Conservation (phyloP, 2,797 vertebrate genomes). For the Melanotaenia parkinsoni region DNA sequence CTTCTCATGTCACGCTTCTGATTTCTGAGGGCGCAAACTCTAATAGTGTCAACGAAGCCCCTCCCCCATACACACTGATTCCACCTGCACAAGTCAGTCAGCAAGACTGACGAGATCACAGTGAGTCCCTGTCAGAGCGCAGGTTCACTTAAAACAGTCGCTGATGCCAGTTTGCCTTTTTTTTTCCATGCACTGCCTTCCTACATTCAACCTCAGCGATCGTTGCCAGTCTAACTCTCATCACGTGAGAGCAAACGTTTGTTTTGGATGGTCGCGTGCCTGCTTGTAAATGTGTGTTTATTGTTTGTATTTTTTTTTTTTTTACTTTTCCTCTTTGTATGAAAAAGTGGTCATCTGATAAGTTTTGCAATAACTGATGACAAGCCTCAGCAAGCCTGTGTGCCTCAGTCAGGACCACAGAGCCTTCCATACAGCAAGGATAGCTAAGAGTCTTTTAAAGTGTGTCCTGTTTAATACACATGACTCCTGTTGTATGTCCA, state of each 20-base stretch:
- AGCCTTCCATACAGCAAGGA: constrained; percentile 44
- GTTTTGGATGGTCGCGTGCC: constrained; percentile 34
- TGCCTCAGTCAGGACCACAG: constrained; percentile 62
- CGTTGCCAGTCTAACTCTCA: constrained; percentile 72
- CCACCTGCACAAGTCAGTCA: constrained; percentile 43
- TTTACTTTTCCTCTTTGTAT: constrained; percentile 63
- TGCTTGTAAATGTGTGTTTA: constrained; percentile 6
- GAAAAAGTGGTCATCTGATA: constrained; percentile 52
- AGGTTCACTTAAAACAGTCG: constrained; percentile 65
- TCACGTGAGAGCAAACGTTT: constrained; percentile 55
- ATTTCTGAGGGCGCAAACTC: constrained; percentile 76
- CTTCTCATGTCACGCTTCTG: constrained; percentile 58
- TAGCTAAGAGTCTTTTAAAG: constrained; percentile 11
- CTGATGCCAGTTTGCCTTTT: constrained; percentile 72
- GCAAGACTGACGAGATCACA: constrained; percentile 51
- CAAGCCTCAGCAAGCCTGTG: constrained; percentile 51
- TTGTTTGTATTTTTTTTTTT: constrained; percentile 27
- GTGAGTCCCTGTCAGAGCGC: constrained; percentile 60
- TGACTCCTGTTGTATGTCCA: neutral
- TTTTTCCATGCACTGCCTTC: constrained; percentile 73
- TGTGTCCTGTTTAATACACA: constrained; percentile 11
- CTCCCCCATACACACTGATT: constrained; percentile 85
- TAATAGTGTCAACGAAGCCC: constrained; percentile 79
- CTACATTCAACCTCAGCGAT: constrained; percentile 72
- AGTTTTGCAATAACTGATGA: constrained; percentile 56